Evolutionary conservation across 1,140 invertebrate species (phyloP).

Genomic region (Nephotettix cincticeps): DNA sequence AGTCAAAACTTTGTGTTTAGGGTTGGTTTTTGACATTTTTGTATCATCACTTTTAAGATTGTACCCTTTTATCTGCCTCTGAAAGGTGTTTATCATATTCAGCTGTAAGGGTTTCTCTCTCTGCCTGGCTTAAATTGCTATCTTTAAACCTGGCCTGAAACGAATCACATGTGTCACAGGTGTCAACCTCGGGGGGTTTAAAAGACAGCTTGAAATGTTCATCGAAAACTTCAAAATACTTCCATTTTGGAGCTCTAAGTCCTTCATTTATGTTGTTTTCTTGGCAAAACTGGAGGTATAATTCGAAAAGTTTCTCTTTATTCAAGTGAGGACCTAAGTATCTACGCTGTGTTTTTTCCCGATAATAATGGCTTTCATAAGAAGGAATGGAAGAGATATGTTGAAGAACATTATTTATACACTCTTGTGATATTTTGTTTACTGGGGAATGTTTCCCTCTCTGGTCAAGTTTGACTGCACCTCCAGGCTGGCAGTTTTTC

Average conservation of each 20-base stretch:
- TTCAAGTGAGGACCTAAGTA: too few species aligned
- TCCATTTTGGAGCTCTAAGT: too few species aligned
- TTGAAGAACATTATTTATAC: conserved; percentile 12
- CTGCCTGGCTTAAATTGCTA: neutral
- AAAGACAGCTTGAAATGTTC: too few species aligned
- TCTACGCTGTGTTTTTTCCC: too few species aligned
- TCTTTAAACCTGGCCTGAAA: neutral
- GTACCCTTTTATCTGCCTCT: neutral
- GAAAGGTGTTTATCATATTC: neutral
- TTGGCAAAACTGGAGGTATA: too few species aligned
- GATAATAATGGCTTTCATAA: neutral
- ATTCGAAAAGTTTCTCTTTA: too few species aligned
- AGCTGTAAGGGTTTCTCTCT: neutral
- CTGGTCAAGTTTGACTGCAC: too few species aligned
- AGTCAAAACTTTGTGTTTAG: conserved; percentile 9
- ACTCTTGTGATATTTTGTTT: too few species aligned
- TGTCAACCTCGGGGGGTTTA: too few species aligned
- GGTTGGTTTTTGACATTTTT: neutral
- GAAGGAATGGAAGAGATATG: neutral
- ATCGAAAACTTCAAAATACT: too few species aligned
- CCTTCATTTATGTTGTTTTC: too few species aligned
- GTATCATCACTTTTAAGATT: conserved; percentile 7
- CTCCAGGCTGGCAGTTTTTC: neutral
- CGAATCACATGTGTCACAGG: neutral
- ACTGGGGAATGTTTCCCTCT: too few species aligned